Base-by-base conservation (phyloP, 2,797 vertebrate genomes). In the Cirrhinus mrigala region DNA sequence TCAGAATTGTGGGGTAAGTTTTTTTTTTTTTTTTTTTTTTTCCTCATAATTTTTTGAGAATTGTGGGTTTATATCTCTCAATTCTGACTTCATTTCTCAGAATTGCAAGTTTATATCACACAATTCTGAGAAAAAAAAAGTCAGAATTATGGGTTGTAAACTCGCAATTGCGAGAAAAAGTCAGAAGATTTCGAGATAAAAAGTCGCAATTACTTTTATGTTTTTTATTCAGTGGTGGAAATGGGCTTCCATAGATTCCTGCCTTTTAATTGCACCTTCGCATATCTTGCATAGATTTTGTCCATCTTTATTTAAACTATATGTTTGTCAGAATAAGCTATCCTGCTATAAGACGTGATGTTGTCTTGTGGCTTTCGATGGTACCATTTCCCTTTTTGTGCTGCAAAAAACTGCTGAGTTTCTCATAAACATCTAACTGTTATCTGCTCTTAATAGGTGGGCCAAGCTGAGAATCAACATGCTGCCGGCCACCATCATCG, bases 381-480 rank as follows among this genome's bases (percentile, higher is more conserved):
- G 18, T 22, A 52, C 16, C 12, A 52, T 48, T 33, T 82, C 27
- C 18, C 4, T 6, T 83, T 75, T 83, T 50, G 12, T 62, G 69
- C 40, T 33, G 56, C 48, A 48, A 54, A n/a, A 54, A 70, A 50
- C 62, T 11, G 12, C 48, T n/a, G 27, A 37, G 16, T 15, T 62
- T 33, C 33, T 48, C 14, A 18, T 29, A 37, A 79, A 46, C 60
- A 20, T 27, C 14, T 80, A 12, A 1, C 73, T 56, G 29, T 40
- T 48, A 0, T 27, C 20, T 71, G 6, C 14, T 85, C 11, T 24
- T 6, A 85, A 16, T 91, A 98, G 98, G 89, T 99, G 98, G 98
- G 97, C 98, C 22, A 99, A 99, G 91, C 90, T 99, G 68, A 91
- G 98, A 87, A 98, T 99, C 90, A 99, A 99, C 93, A 99, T 99